These are phyloP conservation scores for Zygothrica quintamaculata DNA, from an alignment of 2,888 invertebrate species.

Conservation along the genomic window DNA sequence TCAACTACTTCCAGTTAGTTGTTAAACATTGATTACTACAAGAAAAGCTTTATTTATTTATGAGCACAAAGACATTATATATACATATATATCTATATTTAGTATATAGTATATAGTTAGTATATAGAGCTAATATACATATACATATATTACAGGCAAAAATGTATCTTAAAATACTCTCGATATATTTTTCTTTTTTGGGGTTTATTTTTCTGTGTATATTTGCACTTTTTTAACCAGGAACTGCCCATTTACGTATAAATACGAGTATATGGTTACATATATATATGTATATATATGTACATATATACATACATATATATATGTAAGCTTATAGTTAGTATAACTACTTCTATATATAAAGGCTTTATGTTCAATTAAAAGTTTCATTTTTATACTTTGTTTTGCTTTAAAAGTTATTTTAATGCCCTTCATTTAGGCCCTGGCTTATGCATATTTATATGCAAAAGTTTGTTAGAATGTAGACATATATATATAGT, in stretches of 20 bases:
- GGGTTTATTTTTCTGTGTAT: constrained; percentile 48
- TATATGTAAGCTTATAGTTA: neutral
- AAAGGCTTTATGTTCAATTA: neutral
- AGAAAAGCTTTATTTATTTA: constrained; percentile 67
- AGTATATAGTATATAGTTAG: too few species aligned
- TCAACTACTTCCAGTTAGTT: constrained; percentile 20
- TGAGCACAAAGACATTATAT: too few species aligned
- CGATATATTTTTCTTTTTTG: constrained; percentile 10
- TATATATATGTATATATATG: neutral
- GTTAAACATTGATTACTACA: constrained; percentile 45
- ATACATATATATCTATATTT: constrained; percentile 14
- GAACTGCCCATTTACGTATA: constrained; percentile 65
- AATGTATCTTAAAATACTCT: constrained; percentile 37
- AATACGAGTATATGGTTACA: constrained; percentile 2
- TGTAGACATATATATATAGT: too few species aligned
- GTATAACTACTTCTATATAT: constrained; percentile 1
- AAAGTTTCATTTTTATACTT: constrained; percentile 1
- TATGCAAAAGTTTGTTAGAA: too few species aligned
- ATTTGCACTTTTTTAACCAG: constrained; percentile 78
- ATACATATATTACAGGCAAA: too few species aligned
- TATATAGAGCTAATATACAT: too few species aligned
- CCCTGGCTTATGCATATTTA: too few species aligned
- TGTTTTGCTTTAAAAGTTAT: too few species aligned
- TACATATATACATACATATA: neutral
- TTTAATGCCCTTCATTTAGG: too few species aligned